Base-by-base conservation (phyloP, 1,140 invertebrate genomes). In the Diorhabda elongata region DNA sequence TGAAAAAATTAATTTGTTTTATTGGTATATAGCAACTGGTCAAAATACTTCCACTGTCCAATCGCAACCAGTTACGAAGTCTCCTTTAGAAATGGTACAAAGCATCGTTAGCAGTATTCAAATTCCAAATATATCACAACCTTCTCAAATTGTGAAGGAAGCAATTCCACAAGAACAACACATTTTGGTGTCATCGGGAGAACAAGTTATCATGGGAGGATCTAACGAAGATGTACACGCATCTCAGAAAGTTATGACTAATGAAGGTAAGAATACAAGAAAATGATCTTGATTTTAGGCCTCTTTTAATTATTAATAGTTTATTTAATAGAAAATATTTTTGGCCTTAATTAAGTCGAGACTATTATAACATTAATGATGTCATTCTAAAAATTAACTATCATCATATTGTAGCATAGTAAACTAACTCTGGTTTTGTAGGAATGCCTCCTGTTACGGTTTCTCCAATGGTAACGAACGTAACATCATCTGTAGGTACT, bases 41-140 rank as follows among this genome's bases (percentile, higher is more conserved):
- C 82, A 81, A 64, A 82, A 81, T 67, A 81, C 82, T 66, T 81
- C 83, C 64, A 78, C 81, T 0, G 81, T 82, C 47, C 72, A 75
- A 74, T 81, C 61, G 77, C 71, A 74, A 63, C 42, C 72, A 8
- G 73, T 79, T 5, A 85, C 89, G 4, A 91, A 91, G 78, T 90
- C 90, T 44, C 91, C 90, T 3, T 76, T 92, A 41, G 90, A 92
- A 82, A 91, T 91, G 89, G 90, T 91, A 2, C 90, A 92, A 77
- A 92, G 88, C 79, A 89, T 92, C 11, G 90, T 92, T 41, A 91
- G 90, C 71, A 91, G 87, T 78, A 88, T 91, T 73, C 89, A 91
- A 79, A 83, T 89, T 66, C 86, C 87, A 67, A 83, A 85, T 68
- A 11, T 11, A 60, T 60, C 58, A 42, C 47, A 52, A n/a, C 6